These are phyloP conservation scores for Camponotus pennsylvanicus DNA, from an alignment of 1,140 invertebrate genomes.

Conservation along the genomic window DNA sequence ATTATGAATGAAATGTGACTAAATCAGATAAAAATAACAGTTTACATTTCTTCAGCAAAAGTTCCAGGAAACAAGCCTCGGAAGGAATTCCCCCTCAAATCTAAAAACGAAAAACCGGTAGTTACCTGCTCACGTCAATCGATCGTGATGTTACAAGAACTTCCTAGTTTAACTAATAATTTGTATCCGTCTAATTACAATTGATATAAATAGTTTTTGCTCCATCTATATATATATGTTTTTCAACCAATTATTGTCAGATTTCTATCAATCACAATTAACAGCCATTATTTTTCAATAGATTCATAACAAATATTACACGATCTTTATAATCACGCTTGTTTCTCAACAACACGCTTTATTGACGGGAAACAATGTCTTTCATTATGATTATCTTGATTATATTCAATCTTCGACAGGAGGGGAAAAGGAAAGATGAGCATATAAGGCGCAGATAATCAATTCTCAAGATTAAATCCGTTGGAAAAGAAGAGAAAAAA, in stretches of 20 bases:
- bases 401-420: neutral
- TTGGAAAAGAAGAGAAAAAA: neutral
- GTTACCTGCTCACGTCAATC: neutral
- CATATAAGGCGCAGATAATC: neutral
- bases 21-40: neutral
- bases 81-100: slow-evolving; percentile 44
- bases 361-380: neutral
- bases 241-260: neutral
- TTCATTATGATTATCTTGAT: slow-evolving; percentile 20
- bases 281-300: neutral
- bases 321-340: neutral
- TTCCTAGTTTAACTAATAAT: slow-evolving; percentile 5
- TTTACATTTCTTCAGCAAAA: neutral
- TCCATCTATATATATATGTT: neutral
- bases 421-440: neutral
- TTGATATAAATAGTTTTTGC: neutral
- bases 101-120: neutral
- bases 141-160: slow-evolving; percentile 4
- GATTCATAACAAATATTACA: neutral
- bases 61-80: slow-evolving; percentile 26
- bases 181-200: neutral
- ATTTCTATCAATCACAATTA: neutral
- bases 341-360: neutral
- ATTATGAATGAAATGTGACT: neutral
- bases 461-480: slow-evolving; percentile 19